Evolutionary conservation across 2,113 vertebrate genomes (phyloP).

Genomic region (Maccullochella peelii): DNA sequence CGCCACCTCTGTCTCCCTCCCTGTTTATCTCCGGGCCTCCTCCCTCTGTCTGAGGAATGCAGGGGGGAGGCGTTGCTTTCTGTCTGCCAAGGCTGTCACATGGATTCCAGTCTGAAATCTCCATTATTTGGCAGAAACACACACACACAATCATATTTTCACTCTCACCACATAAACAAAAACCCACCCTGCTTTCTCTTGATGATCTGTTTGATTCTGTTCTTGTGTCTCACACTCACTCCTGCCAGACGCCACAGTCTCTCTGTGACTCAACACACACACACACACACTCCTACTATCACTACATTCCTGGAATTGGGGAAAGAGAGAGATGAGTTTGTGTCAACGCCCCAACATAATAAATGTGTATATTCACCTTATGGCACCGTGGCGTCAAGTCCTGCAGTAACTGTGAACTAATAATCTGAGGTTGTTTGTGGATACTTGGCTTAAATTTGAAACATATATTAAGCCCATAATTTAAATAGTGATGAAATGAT

Average conservation of each 20-base stretch:
- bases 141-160: slow-evolving; percentile 5
- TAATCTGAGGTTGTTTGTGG: not conserved
- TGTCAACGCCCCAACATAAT: not conserved
- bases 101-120: slow-evolving; percentile 45
- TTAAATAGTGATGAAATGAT: not conserved
- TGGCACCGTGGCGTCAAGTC: not conserved
- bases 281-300: not conserved
- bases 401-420: not conserved
- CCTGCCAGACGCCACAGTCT: not conserved
- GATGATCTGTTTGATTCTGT: slow-evolving; percentile 7
- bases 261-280: slow-evolving; percentile 18
- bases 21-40: slow-evolving; percentile 61
- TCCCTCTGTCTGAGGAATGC: slow-evolving; percentile 76
- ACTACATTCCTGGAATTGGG: slow-evolving; percentile 4
- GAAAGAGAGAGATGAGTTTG: not conserved
- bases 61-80: slow-evolving; percentile 38
- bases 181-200: not conserved
- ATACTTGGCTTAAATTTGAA: not conserved
- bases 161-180: slow-evolving; percentile 20
- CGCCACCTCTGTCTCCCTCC: slow-evolving; percentile 36
- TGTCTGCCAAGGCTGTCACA: slow-evolving; percentile 47
- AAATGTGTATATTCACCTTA: not conserved
- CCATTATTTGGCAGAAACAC: slow-evolving; percentile 36
- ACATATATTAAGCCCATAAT: not conserved
- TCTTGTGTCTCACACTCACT: slow-evolving; percentile 21